Evolutionary conservation across 1,140 invertebrate genomes (phyloP).

Genomic region (Leucophenga varia): DNA sequence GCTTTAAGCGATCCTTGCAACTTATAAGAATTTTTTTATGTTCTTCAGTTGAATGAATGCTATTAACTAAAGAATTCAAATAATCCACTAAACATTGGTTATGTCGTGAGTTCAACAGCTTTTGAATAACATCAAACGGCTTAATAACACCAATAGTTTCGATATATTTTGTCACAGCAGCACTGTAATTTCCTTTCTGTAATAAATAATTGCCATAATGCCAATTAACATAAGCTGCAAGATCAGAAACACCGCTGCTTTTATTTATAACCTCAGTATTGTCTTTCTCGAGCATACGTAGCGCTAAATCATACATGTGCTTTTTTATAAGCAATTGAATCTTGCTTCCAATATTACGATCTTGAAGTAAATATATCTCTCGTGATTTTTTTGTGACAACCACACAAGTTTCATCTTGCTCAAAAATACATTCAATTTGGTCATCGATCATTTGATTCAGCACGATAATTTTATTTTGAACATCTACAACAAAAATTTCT

Average conservation of each 20-base stretch:
- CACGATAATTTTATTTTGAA: slow-evolving; percentile 36
- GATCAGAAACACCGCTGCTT: too few species aligned
- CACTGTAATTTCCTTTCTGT: slow-evolving; percentile 9
- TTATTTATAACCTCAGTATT: slow-evolving; percentile 3
- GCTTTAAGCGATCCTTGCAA: slow-evolving; percentile 20
- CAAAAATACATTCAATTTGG: slow-evolving; percentile 26
- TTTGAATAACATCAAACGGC: slow-evolving; percentile 31
- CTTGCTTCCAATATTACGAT: slow-evolving; percentile 14
- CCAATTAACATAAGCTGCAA: slow-evolving; percentile 18
- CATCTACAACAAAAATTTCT: slow-evolving; percentile 24
- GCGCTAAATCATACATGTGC: slow-evolving; percentile 26
- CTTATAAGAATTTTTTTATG: slow-evolving; percentile 18
- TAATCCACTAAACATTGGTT: slow-evolving; percentile 26
- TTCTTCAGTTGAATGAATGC: slow-evolving; percentile 2
- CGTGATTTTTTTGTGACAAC: neutral
- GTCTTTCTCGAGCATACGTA: slow-evolving; percentile 23
- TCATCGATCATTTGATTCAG: too few species aligned
- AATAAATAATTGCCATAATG: slow-evolving; percentile 36
- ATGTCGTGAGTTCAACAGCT: slow-evolving; percentile 24
- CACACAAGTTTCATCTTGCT: slow-evolving; percentile 8
- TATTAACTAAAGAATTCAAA: slow-evolving; percentile 17
- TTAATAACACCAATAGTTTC: slow-evolving; percentile 33
- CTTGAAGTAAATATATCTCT: slow-evolving; percentile 15
- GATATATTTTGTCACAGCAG: slow-evolving; percentile 25
- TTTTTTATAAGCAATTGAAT: slow-evolving; percentile 19